Conservation (phyloP, 2,113 vertebrate genomes). For the Arenaria interpres region DNA sequence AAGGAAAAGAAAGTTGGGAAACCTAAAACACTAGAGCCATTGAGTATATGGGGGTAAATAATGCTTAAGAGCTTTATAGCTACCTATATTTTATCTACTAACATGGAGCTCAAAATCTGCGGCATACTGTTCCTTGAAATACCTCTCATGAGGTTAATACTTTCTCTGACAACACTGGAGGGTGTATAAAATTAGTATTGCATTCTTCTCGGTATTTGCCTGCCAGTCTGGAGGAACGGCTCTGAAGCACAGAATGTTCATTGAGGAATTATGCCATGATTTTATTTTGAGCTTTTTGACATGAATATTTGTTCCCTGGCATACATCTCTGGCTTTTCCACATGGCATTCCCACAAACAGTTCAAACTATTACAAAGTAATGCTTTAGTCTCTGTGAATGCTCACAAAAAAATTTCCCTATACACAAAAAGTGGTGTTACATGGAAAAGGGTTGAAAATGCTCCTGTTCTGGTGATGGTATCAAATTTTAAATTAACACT, state of each 20-base stretch:
- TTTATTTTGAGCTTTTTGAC: constrained; percentile 16
- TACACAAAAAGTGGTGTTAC: not conserved
- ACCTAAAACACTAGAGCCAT: not conserved
- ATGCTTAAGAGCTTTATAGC: not conserved
- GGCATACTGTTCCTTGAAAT: not conserved
- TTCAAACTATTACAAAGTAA: not conserved
- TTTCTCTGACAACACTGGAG: not conserved
- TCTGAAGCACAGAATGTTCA: not conserved
- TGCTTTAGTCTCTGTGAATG: not conserved
- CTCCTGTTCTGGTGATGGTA: not conserved
- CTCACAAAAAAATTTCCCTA: not conserved
- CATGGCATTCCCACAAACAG: not conserved
- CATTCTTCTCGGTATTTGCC: not conserved
- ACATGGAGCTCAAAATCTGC: not conserved
- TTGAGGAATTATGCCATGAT: not conserved
- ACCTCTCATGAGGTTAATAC: not conserved
- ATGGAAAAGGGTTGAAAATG: not conserved
- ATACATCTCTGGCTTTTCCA: not conserved
- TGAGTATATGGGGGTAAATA: not conserved
- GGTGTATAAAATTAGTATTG: not conserved
- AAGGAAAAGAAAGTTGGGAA: not conserved
- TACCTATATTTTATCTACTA: not conserved
- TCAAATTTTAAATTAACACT: not conserved
- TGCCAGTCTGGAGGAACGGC: not conserved
- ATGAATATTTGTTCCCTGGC: not conserved